A percentile compares a stretch with the other conserved stretches of the same genome.
Evolutionary conservation across 2,113 vertebrate genomes (phyloP).

Genomic region (Proterorhinus semilunaris): DNA sequence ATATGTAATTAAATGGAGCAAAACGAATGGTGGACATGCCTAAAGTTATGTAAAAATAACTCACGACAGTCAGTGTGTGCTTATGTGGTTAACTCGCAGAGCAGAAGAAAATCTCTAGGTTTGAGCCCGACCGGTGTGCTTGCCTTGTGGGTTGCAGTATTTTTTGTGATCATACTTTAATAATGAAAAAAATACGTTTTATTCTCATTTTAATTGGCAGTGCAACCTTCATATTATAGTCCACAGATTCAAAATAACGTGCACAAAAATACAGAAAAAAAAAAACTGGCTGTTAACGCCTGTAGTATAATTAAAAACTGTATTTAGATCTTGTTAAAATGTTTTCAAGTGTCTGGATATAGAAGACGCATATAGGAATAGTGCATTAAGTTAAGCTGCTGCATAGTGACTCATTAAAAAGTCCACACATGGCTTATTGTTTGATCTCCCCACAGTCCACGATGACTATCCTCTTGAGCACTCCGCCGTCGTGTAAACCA

Average conservation of each 20-base stretch:
- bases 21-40: too few relatives aligned
- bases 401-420: constrained; percentile 5
- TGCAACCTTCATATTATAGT: constrained; percentile 18
- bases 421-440: constrained; percentile 62
- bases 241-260: constrained; percentile 2
- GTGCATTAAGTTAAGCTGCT: constrained; percentile 6
- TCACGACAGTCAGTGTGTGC: too few relatives aligned
- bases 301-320: neutral
- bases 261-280: neutral
- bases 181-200: too few relatives aligned
- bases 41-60: too few relatives aligned
- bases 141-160: too few relatives aligned
- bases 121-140: too few relatives aligned
- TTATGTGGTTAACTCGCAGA: too few relatives aligned
- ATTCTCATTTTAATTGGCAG: constrained; percentile 44
- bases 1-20: too few relatives aligned
- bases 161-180: too few relatives aligned
- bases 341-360: neutral
- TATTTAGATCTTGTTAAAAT: neutral
- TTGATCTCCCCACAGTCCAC: constrained; percentile 89
- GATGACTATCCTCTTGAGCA: constrained; percentile 87
- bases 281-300: neutral
- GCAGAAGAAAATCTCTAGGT: too few relatives aligned
- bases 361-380: neutral
- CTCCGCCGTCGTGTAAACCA: constrained; percentile 86